These are phyloP conservation scores for Bungarus multicinctus DNA, from an alignment of 2,113 vertebrate species.

Conservation along the genomic window DNA sequence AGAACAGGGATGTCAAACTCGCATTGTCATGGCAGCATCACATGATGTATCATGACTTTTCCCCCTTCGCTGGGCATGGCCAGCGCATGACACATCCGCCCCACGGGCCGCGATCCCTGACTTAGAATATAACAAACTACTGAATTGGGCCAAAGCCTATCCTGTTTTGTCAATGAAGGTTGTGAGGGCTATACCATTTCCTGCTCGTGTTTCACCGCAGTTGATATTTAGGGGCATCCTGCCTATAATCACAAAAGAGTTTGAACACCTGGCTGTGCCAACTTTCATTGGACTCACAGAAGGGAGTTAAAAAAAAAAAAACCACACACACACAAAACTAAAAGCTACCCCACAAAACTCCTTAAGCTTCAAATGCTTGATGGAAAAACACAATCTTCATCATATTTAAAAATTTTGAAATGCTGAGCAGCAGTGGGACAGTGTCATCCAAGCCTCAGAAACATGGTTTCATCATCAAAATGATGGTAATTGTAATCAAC, in stretches of 20 bases:
- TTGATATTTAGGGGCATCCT: not conserved
- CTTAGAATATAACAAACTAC: not conserved
- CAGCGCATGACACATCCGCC: too few relatives aligned
- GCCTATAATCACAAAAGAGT: not conserved
- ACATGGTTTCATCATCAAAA: not conserved
- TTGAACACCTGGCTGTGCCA: too few relatives aligned
- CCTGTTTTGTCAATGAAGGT: not conserved
- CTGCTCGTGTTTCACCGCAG: not conserved
- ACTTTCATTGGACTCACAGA: too few relatives aligned
- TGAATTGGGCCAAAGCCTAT: not conserved
- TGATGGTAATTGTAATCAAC: not conserved
- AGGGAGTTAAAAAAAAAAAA: too few relatives aligned
- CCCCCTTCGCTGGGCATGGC: too few relatives aligned
- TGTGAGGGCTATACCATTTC: not conserved
- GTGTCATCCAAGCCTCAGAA: not conserved
- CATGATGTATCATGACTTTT: too few relatives aligned
- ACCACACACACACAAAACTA: not conserved
- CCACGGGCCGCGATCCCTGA: too few relatives aligned
- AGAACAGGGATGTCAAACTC: not conserved
- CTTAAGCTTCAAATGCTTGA: not conserved
- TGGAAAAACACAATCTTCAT: not conserved
- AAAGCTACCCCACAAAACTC: not conserved
- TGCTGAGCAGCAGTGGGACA: not conserved
- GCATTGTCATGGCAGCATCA: too few relatives aligned
- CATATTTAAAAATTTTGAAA: not conserved